Evolutionary conservation across 2,888 invertebrate genomes (phyloP), one percentile per base, ranked within the genome.

Genomic region (Cantharis flavilabris): DNA sequence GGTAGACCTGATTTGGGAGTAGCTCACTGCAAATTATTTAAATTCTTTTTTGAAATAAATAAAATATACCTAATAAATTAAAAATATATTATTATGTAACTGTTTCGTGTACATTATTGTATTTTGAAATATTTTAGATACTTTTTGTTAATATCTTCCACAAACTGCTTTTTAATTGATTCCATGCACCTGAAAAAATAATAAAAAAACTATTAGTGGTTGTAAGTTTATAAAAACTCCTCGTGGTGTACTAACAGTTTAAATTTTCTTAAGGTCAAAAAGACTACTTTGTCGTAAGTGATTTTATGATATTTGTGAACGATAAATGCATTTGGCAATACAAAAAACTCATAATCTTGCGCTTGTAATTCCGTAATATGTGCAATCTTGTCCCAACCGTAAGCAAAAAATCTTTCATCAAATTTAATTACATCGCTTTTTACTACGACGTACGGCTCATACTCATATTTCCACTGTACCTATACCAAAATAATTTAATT

Each of bases 331-430:
- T 94, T 94, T 13, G 97, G 96, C 79, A 97, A 88, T 75, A 97
- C 96, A 67, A 91, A 88, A 69, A 91, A 91, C 75, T 91, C 90
- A 86, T 90, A 91, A 4, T 94, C 94, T 84, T 93, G 92, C 23
- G 96, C 96, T 80, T 95, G 93, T 67, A 97, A 89, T 86, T 96
- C 94, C 87, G 95, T 94, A 78, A 96, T 93, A 86, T 97, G 96
- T 0, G 97, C 96, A 30, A 96, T 96, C 91, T 97, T 97, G 88
- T 97, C 97, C 97, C 97, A 97, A 1, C 97, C 97, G 86, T 97
- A 98, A n/a, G 97, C 97, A 49, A 97, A 94, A 89, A 97, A 98
- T 74, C 97, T 89, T 5, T 93, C 92, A 86, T 98, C 97, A 86
- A 96, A 98, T 81, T 90, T 90, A 0, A 96, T 95, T 11, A 94